These are phyloP conservation scores for Cherax destructor DNA, from an alignment of 1,140 invertebrate species.

Conservation along the genomic window DNA sequence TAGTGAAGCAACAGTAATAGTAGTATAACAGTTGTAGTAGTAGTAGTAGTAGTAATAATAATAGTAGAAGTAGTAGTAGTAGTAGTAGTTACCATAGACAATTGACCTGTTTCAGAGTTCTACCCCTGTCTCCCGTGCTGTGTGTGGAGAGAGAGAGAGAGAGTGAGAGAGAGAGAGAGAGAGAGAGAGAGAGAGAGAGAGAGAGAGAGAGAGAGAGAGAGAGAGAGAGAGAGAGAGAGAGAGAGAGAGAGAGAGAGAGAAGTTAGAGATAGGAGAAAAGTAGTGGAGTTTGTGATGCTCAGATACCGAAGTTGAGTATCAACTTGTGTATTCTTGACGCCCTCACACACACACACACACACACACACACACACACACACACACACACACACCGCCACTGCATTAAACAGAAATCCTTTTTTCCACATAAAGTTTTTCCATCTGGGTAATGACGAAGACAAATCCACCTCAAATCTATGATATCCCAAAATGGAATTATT, in stretches of 20 bases:
- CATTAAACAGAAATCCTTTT: neutral
- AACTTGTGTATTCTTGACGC: neutral
- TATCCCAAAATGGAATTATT: no score
- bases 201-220: conserved; percentile 48
- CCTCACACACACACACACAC: no score
- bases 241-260: neutral
- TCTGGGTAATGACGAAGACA: neutral
- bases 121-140: neutral
- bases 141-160: neutral
- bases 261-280: neutral
- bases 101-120: no score
- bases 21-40: no score
- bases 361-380: no score
- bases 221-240: conserved; percentile 45
- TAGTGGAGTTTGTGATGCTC: neutral
- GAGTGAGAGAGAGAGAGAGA: neutral
- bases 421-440: neutral
- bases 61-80: no score
- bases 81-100: no score
- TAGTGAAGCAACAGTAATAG: no score
- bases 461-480: no score
- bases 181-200: conserved; percentile 22
- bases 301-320: neutral
- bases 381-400: neutral
- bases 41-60: no score